Evolutionary conservation across 2,888 invertebrate species (phyloP), one percentile per base, ranked within the genome.

Genomic region (Scaptomyza parva): DNA sequence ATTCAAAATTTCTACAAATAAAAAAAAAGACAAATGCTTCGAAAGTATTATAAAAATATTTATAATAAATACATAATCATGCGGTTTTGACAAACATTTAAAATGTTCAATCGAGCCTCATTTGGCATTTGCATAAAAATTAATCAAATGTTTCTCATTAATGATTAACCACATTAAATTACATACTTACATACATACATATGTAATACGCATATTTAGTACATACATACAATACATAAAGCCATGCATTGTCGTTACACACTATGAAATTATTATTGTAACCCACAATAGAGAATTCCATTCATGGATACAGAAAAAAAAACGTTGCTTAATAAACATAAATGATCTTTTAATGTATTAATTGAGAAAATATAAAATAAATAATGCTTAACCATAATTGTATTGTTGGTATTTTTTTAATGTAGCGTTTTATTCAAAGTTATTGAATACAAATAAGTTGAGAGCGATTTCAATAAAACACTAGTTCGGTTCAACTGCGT

Each of bases 311-410:
- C 76, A 70, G 65, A 76, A 57, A 87, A 88, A 63, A 78, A 57
- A 87, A 88, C 70, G 88, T 84, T 84, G 84, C 84, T 88, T 89
- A 77, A 83, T 76, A 79, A 78, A 82, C 78, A 89, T 68, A 76
- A 77, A 78, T 41, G 62, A 88, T 81, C 85, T 84, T 84, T 84
- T 88, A 88, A 66, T 77, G 77, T 79, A 77, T 70, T 68, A 80
- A 69, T 67, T 72, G 72, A 83, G 45, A 83, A 87, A 80, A 86
- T 75, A 85, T 37, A 85, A 78, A 85, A 88, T 89, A 88, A 88
- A 88, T 84, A 72, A 88, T 88, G 86, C 89, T 76, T 81, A 88
- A 88, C 89, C 89, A 77, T 89, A 89, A 85, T 70, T 35, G 69
- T 17, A n/a, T 12, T 9, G 5, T n/a, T 2, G 30, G 30, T 4